These are phyloP conservation scores for Pentalonia nigronervosa DNA, from an alignment of 1,140 invertebrate species.

Conservation along the genomic window DNA sequence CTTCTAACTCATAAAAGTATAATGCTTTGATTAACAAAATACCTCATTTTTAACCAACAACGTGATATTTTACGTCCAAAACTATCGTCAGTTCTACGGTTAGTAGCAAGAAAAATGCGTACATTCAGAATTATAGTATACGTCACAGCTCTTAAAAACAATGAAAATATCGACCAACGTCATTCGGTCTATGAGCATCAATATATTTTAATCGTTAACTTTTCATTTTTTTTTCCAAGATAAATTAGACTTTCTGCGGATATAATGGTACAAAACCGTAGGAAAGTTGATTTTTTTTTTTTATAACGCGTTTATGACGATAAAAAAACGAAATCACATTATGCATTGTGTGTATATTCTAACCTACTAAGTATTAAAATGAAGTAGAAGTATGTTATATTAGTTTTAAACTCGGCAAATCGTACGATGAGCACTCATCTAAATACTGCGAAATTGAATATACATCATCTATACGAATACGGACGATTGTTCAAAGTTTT, in stretches of 20 bases:
- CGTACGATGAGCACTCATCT: background rate
- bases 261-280: background rate
- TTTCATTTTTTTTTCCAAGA: background rate
- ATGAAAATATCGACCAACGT: background rate
- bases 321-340: background rate
- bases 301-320: too few relatives aligned
- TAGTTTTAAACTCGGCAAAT: background rate
- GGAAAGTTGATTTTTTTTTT: background rate
- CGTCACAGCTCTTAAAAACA: background rate
- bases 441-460: background rate
- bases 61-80: background rate
- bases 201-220: background rate
- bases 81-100: background rate
- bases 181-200: too few relatives aligned
- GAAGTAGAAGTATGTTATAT: background rate
- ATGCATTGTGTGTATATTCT: background rate
- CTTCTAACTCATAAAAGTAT: rapidly evolving
- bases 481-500: background rate
- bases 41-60: background rate
- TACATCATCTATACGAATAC: background rate
- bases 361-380: background rate
- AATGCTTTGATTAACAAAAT: background rate
- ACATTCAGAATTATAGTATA: background rate
- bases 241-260: background rate
- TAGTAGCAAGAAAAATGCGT: background rate